These are phyloP conservation scores for Columbina picui DNA, from an alignment of 2,113 vertebrate genomes.

Conservation along the genomic window DNA sequence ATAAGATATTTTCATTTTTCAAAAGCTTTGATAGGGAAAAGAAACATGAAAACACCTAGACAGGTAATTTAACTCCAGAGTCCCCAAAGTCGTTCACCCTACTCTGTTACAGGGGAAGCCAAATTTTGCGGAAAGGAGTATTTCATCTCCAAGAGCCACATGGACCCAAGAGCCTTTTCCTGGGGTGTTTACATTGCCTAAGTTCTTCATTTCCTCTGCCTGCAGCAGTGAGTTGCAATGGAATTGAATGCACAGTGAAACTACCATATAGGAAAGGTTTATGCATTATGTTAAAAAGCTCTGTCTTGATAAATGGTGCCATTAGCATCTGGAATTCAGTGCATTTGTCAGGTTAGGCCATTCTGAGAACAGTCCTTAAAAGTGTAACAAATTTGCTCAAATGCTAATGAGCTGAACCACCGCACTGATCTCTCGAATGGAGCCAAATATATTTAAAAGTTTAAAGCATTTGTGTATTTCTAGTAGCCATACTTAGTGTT, in stretches of 20 bases:
- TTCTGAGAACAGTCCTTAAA: constrained; percentile 68
- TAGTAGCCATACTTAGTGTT: constrained; percentile 26
- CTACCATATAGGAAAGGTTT: constrained; percentile 73
- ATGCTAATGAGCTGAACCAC: constrained; percentile 74
- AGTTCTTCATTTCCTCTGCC: constrained; percentile 73
- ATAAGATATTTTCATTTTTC: not conserved
- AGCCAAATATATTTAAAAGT: constrained; percentile 56
- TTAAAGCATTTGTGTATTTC: constrained; percentile 48
- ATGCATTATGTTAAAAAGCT: constrained; percentile 76
- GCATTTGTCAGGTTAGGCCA: constrained; percentile 53
- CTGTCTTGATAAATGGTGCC: constrained; percentile 76
- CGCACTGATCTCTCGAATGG: constrained; percentile 8
- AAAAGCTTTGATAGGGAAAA: not conserved
- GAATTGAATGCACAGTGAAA: constrained; percentile 74
- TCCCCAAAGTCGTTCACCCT: not conserved
- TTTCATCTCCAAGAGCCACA: constrained; percentile 41
- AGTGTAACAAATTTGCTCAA: constrained; percentile 74
- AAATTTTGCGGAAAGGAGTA: constrained; percentile 37
- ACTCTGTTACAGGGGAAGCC: not conserved
- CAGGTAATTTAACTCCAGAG: not conserved
- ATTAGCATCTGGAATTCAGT: constrained; percentile 76
- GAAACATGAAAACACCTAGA: not conserved
- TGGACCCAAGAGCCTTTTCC: constrained; percentile 49
- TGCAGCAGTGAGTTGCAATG: constrained; percentile 64
- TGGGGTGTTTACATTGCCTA: constrained; percentile 71